Base-by-base conservation (phyloP, 1,140 invertebrate genomes). In the Hyphantria cunea region DNA sequence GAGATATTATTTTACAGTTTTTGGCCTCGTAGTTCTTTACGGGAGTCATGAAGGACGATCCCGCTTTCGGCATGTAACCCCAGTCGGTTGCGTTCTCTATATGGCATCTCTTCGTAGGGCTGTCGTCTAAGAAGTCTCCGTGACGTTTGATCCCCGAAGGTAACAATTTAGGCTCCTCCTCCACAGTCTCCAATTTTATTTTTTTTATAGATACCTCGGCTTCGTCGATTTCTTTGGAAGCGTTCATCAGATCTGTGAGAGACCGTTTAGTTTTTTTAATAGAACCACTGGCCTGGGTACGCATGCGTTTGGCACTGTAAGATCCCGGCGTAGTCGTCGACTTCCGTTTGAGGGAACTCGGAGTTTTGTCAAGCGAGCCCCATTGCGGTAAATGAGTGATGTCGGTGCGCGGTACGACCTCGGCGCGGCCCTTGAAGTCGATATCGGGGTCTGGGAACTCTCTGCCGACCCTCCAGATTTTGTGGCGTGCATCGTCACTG, bases 401-500 rank as follows among this genome's bases (percentile, higher is more conserved):
- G 6, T 80, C 79, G 0, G 68, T 60, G 3, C 75, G 71, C 13
- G 76, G 65, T 34, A 93, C 83, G 37, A 85, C 25, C 70, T 93
- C 92, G 0, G 94, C 93, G 44, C 82, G 82, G 2, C 94, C 94
- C 7, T 82, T 72, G 63, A 92, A 86, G 14, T 91, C 79, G 0
- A 89, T 66, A 17, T 91, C 77, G 13, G 91, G 78, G 54, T 93
- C 92, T 0, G 92, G 87, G 37, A 91, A 74, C 63, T 68, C 92
- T 47, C 55, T 80, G 25, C 93, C 93, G 12, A 95, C 85, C 44
- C 93, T 92, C 96, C 96, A 97, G 53, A 97, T 93, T 76, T 94
- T 94, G 72, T 96, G 94, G 0, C 93, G 91, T 7, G 94, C 93
- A 90, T 97, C 96, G 79, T 97, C 96, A 37, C 95, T 95, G 80